Base-by-base conservation (phyloP, 2,797 vertebrate species). In the Leptatherina wallacei region DNA sequence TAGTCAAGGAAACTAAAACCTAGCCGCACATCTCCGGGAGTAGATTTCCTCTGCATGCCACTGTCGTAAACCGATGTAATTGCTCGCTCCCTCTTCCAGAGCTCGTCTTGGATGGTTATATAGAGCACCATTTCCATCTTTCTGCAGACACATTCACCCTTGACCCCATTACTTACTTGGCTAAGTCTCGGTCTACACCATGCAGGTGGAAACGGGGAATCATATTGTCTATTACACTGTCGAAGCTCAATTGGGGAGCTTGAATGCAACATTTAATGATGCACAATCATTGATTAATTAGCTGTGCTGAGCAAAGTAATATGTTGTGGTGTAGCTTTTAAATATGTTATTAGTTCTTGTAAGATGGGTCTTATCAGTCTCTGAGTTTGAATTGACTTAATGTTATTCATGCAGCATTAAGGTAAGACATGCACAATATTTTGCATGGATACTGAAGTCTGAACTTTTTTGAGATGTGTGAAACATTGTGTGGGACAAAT, bases 161-260 rank as follows among this genome's bases (percentile, higher is more conserved):
- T 58, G 52, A 64, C 72, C 78, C 67, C 75, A 84, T 89, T 89
- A 86, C 77, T 83, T 78, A 85, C 75, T 73, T 78, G 76, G 69
- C 71, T 78, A 80, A 73, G 75, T 82, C 71, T 76, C 63, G 79
- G 69, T 78, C 69, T 86, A 71, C 70, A 65, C 6, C 29, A 49
- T 81, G 52, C 82, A 84, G 81, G 68, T 78, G 81, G 82, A 82
- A 86, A 84, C 82, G 71, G 71, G 60, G 29, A 32, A 65, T 77
- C 68, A 69, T 29, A 9, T 52, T 30, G 57, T 56, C 27, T 60
- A n/a, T 71, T 69, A 54, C 69, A 67, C 64, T 49, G 61, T 65
- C 61, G 30, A 32, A 65, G 71, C 32, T 9, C 30, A 36, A 61
- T 24, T 0, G 51, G 36, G 60, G 54, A 56, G 62, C 59, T 69